Evolutionary conservation across 1,140 invertebrate species (phyloP).

Genomic region (Stenopsyche tienmushanensis): DNA sequence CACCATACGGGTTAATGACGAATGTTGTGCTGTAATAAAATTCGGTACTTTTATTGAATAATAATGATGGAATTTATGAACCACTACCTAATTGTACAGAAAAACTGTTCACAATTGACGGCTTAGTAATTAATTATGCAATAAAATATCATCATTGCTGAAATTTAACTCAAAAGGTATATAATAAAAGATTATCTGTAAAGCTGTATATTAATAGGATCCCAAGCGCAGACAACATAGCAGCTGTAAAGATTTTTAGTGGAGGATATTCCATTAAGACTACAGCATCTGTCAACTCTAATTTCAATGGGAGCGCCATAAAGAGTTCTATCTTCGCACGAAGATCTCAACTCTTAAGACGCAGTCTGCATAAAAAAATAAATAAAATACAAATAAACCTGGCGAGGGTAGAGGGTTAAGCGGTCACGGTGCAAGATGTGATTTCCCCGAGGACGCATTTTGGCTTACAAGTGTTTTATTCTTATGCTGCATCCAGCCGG

Average conservation of each 20-base stretch:
- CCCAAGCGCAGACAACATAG: neutral
- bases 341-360: neutral
- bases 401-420: neutral
- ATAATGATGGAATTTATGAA: too few species aligned
- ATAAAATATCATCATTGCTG: too few species aligned
- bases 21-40: too few species aligned
- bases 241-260: too few species aligned
- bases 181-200: too few species aligned
- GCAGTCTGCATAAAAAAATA: neutral
- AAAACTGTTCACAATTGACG: too few species aligned
- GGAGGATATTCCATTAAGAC: too few species aligned
- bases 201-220: neutral
- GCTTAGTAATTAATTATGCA: too few species aligned
- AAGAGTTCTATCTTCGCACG: neutral
- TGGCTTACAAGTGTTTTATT: constrained; percentile 19
- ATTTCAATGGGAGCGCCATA: neutral
- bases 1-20: too few species aligned
- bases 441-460: constrained; percentile 27
- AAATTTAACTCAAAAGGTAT: too few species aligned
- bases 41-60: too few species aligned
- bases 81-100: too few species aligned
- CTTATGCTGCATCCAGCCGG: constrained; percentile 7
- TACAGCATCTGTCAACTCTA: neutral
- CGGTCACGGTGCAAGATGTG: constrained; percentile 15
- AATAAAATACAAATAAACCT: neutral